These are phyloP conservation scores for Coilia nasus DNA, from an alignment of 2,797 vertebrate genomes.

Conservation along the genomic window DNA sequence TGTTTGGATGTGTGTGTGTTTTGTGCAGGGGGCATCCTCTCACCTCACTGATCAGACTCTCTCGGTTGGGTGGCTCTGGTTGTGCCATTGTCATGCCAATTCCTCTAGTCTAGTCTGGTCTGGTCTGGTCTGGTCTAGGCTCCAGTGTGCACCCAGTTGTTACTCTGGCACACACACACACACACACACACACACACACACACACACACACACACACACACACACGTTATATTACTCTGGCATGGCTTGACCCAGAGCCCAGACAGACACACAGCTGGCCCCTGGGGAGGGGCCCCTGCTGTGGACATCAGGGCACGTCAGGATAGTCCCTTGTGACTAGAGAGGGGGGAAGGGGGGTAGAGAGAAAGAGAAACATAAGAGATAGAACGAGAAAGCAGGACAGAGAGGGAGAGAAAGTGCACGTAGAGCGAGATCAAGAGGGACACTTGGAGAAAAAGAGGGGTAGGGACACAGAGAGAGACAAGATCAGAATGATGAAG, in stretches of 20 bases:
- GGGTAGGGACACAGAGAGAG: background rate
- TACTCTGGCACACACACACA: too few relatives aligned
- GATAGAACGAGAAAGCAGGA: background rate
- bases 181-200: background rate
- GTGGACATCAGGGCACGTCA: background rate
- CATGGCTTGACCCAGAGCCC: too few relatives aligned
- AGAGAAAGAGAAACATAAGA: background rate
- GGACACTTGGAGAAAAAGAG: background rate
- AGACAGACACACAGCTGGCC: background rate
- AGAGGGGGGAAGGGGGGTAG: background rate
- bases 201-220: too few relatives aligned
- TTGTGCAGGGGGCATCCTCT: background rate
- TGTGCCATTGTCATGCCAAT: background rate
- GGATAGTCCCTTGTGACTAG: background rate
- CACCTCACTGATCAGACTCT: background rate
- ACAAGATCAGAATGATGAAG: too few relatives aligned
- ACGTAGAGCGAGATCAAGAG: background rate
- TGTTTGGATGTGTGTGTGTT: background rate
- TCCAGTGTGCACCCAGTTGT: too few relatives aligned
- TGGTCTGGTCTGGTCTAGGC: background rate
- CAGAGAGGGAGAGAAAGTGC: background rate
- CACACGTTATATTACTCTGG: too few relatives aligned
- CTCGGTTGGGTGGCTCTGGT: background rate
- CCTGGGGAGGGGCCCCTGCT: background rate
- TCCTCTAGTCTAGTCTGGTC: background rate